These are phyloP conservation scores for Keiferia lycopersicella DNA, from an alignment of 2,888 invertebrate genomes.

Conservation along the genomic window DNA sequence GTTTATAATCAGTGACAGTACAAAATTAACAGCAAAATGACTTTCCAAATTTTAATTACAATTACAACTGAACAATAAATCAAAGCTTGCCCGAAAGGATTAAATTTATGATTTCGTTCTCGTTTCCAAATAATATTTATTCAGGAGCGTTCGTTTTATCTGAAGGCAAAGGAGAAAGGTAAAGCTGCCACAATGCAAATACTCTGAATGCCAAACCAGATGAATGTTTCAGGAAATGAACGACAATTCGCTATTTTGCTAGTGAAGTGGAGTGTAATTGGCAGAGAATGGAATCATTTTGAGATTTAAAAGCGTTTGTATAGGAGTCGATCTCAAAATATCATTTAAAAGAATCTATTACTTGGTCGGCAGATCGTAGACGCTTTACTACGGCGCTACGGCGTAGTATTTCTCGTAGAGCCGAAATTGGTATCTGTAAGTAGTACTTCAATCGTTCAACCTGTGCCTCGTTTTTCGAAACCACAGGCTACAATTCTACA, in stretches of 20 bases:
- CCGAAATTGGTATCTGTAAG: too few species aligned
- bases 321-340: background rate
- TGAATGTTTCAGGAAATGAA: conserved; percentile 28
- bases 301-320: background rate
- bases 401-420: too few species aligned
- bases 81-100: conserved; percentile 10
- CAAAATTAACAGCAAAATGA: conserved; percentile 2
- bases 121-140: conserved; percentile 19
- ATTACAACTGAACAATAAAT: conserved; percentile 6
- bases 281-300: background rate
- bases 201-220: conserved; percentile 34
- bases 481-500: too few species aligned
- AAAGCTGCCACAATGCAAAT: conserved; percentile 27
- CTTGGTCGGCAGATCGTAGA: too few species aligned
- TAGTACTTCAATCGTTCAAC: too few species aligned
- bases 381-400: too few species aligned
- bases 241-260: background rate
- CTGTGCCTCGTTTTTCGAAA: too few species aligned
- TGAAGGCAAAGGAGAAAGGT: conserved; percentile 28
- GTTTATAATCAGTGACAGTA: background rate
- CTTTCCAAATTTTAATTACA: conserved; percentile 5
- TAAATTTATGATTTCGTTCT: conserved; percentile 19
- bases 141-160: conserved; percentile 26
- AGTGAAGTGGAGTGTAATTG: background rate
- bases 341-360: too few species aligned